These are phyloP conservation scores for Grus americana DNA, from an alignment of 2,113 vertebrate species.

Conservation along the genomic window DNA sequence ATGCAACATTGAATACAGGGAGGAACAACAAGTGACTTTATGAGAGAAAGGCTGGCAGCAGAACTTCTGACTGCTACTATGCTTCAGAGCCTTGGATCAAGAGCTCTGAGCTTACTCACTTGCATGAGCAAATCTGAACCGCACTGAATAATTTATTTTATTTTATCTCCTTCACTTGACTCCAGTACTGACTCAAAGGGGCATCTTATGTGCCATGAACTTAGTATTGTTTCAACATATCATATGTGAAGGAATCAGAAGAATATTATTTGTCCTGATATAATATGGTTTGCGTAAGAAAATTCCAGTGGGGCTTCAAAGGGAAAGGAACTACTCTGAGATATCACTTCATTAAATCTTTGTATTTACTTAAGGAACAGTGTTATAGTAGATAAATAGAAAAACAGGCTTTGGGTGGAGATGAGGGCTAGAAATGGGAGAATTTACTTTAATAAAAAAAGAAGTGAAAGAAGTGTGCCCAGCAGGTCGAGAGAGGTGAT, in stretches of 20 bases:
- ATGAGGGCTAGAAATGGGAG: neutral
- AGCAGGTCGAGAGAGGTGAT: too few relatives aligned
- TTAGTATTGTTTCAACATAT: neutral
- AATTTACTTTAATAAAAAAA: neutral
- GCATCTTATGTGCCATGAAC: neutral
- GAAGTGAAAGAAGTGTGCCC: neutral
- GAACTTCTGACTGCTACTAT: neutral
- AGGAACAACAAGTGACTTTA: neutral
- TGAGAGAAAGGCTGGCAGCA: neutral
- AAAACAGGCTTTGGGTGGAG: neutral
- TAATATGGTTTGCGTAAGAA: neutral
- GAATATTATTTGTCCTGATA: neutral
- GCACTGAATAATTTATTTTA: constrained; percentile 23
- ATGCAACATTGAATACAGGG: neutral
- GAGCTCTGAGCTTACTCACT: neutral
- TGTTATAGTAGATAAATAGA: neutral
- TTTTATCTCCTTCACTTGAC: neutral
- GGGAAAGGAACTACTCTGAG: neutral
- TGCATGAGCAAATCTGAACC: neutral
- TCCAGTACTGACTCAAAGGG: neutral
- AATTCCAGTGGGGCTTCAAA: neutral
- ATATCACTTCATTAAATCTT: neutral
- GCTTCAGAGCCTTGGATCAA: neutral
- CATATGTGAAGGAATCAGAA: neutral
- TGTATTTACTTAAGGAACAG: neutral